phyloP scores from a whole-genome alignment of 2,797 vertebrate species.

The Tapera naevia region DNA sequence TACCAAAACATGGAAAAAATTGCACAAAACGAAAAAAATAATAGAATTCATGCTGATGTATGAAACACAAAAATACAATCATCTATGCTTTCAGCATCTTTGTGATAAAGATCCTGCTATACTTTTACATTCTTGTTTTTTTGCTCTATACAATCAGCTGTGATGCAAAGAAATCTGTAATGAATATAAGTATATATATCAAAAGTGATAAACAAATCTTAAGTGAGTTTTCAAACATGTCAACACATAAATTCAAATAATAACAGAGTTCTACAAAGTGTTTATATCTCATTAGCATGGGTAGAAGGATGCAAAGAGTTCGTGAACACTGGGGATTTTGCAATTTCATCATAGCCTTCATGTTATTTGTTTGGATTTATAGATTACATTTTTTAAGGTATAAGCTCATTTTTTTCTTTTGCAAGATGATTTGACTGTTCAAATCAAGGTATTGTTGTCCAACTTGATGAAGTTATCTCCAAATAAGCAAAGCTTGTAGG shows the following conservation, averaged over 20 bases:
- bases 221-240: background rate
- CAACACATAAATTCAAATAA: background rate
- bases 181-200: background rate
- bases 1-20: background rate
- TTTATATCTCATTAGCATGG: background rate
- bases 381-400: background rate
- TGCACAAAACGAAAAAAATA: background rate
- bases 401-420: background rate
- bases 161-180: background rate
- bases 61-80: background rate
- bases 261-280: background rate
- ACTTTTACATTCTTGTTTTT: background rate
- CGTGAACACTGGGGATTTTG: background rate
- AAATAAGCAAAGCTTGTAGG: background rate
- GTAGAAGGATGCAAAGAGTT: background rate
- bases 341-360: background rate
- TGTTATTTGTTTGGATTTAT: background rate
- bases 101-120: background rate
- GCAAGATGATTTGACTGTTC: background rate
- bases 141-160: background rate
- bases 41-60: background rate
- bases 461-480: background rate
- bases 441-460: background rate
- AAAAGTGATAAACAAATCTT: background rate
- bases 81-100: background rate